Conservation (phyloP, 1,140 invertebrate species). For the Wasmannia auropunctata region DNA sequence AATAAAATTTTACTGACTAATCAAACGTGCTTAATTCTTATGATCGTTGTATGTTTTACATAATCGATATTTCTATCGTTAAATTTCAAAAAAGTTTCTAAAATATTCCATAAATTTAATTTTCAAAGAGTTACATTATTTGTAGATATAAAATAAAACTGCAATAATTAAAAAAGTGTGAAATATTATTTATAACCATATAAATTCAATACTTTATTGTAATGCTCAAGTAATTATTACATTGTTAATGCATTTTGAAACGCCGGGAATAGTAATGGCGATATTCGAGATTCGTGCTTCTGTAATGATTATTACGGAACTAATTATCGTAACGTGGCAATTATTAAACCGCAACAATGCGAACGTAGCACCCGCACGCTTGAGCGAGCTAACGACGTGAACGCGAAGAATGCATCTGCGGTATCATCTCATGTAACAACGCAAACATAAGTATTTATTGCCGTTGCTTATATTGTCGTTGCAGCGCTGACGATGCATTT, state of each 20-base stretch:
- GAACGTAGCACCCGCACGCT: conserved; percentile 1
- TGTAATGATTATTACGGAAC: conserved; percentile 2
- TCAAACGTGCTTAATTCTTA: neutral
- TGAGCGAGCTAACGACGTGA: conserved; percentile 21
- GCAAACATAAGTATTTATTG: conserved; percentile 53
- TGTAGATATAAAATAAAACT: neutral
- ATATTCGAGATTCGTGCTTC: neutral
- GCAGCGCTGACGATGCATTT: conserved; percentile 42
- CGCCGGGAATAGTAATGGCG: neutral
- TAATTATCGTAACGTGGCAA: conserved; percentile 14
- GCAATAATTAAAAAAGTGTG: neutral
- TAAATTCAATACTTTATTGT: conserved; percentile 9
- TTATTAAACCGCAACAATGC: conserved; percentile 27
- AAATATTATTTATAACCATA: neutral
- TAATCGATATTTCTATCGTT: neutral
- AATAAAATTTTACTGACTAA: neutral
- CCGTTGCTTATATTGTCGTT: conserved; percentile 12
- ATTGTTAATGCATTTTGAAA: neutral
- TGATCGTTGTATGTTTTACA: neutral
- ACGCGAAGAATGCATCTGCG: conserved; percentile 18
- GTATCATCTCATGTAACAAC: neutral
- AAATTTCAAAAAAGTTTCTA: neutral
- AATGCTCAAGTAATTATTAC: neutral
- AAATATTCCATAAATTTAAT: neutral
- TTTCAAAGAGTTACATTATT: neutral